Percentiles rank a stretch among this genome's conserved stretches.
phyloP scores from a whole-genome alignment of 2,797 vertebrate species.

The Pristis pectinata region DNA sequence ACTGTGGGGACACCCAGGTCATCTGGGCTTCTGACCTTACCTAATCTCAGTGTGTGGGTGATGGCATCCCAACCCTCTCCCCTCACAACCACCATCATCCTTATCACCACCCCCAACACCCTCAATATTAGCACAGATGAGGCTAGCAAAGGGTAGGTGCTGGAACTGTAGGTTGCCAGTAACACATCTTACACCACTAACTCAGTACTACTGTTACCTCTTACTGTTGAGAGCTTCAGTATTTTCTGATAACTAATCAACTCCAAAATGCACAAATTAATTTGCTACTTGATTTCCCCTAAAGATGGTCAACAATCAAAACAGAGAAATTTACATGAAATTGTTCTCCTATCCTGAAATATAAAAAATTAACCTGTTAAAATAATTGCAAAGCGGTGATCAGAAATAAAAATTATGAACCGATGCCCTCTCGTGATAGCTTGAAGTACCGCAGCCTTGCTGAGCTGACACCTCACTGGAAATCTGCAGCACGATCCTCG shows the following conservation, averaged over 20 bases:
- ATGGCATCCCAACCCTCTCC: too few relatives aligned
- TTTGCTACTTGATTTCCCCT: background rate
- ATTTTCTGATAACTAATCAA: background rate
- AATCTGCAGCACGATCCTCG: background rate
- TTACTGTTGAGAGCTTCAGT: too few relatives aligned
- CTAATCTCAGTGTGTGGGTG: background rate
- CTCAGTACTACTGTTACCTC: background rate
- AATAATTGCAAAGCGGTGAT: background rate
- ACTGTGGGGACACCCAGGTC: background rate
- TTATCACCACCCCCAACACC: too few relatives aligned
- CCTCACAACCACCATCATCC: too few relatives aligned
- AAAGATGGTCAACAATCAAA: background rate
- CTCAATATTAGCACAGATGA: background rate
- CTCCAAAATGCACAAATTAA: background rate
- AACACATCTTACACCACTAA: background rate
- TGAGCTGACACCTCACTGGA: background rate
- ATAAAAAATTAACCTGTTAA: background rate
- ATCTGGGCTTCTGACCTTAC: background rate
- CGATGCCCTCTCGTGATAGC: background rate
- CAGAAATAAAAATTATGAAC: too few relatives aligned
- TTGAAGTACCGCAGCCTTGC: background rate
- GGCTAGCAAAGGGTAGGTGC: background rate
- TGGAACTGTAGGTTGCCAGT: background rate
- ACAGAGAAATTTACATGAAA: too few relatives aligned
- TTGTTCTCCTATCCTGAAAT: background rate